phyloP scores from a whole-genome alignment of 2,113 vertebrate species.

The Climacteris rufus region DNA sequence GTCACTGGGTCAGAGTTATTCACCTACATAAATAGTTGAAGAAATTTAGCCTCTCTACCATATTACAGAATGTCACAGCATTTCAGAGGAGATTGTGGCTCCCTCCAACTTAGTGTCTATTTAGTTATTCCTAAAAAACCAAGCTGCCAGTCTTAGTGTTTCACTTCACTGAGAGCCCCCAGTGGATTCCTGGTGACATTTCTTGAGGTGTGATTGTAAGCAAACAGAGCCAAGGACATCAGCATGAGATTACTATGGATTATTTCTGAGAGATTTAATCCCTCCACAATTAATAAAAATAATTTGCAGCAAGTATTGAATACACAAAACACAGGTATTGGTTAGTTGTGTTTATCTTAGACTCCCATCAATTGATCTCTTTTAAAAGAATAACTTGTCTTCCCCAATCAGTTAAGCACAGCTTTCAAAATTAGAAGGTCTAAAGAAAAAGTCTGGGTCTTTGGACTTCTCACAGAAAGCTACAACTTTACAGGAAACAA shows the following conservation, averaged over 20 bases:
- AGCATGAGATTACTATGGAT: neutral
- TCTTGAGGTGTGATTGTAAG: neutral
- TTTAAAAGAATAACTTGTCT: neutral
- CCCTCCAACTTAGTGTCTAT: neutral
- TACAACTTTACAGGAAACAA: neutral
- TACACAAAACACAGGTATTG: neutral
- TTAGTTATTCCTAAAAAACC: neutral
- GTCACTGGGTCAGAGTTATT: conserved; percentile 16
- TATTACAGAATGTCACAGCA: neutral
- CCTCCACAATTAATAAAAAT: neutral
- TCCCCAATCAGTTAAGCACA: neutral
- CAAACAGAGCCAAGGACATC: neutral
- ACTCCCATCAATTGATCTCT: accelerated
- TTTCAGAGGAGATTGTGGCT: neutral
- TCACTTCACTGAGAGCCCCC: neutral
- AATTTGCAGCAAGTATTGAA: neutral
- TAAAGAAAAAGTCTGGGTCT: neutral
- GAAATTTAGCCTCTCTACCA: neutral
- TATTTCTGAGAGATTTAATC: neutral
- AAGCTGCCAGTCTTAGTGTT: neutral
- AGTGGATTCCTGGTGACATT: neutral
- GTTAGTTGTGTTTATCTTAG: neutral
- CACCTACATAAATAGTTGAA: neutral
- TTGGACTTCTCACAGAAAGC: neutral
- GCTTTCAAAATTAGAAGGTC: neutral